phyloP scores from a whole-genome alignment of 2,113 vertebrate genomes.

The Equus przewalskii region DNA sequence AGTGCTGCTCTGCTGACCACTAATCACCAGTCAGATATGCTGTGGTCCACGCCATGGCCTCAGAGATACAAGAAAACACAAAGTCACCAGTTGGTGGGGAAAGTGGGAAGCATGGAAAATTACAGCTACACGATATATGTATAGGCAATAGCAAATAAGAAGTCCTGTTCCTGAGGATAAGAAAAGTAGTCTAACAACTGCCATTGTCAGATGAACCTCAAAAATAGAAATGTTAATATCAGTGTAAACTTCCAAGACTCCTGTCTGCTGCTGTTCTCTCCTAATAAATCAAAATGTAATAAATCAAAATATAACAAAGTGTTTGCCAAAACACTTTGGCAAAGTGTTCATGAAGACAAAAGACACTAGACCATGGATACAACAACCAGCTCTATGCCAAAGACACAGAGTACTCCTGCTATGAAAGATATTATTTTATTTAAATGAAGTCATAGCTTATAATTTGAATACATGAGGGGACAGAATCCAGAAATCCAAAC shows the following conservation, averaged over 20 bases:
- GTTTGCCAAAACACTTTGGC: background rate
- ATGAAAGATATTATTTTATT: background rate
- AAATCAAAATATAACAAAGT: too few species aligned
- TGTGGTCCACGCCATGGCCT: background rate
- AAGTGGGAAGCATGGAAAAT: background rate
- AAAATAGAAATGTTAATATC: background rate
- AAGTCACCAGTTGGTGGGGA: background rate
- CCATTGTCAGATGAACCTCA: background rate
- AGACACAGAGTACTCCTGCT: background rate
- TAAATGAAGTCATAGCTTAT: background rate
- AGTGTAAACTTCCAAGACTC: background rate
- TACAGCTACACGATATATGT: background rate
- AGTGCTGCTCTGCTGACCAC: background rate
- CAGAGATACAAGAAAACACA: background rate
- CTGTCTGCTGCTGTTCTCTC: background rate
- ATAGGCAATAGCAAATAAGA: background rate
- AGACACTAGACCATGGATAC: background rate
- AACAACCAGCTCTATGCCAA: background rate
- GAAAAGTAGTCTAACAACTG: background rate
- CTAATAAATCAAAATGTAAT: background rate
- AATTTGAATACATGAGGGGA: background rate
- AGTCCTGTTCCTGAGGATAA: background rate
- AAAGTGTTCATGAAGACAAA: background rate
- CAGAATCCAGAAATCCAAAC: background rate
- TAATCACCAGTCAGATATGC: background rate